These are phyloP conservation scores for Scomber colias DNA, from an alignment of 2,113 vertebrate species.

Conservation along the genomic window DNA sequence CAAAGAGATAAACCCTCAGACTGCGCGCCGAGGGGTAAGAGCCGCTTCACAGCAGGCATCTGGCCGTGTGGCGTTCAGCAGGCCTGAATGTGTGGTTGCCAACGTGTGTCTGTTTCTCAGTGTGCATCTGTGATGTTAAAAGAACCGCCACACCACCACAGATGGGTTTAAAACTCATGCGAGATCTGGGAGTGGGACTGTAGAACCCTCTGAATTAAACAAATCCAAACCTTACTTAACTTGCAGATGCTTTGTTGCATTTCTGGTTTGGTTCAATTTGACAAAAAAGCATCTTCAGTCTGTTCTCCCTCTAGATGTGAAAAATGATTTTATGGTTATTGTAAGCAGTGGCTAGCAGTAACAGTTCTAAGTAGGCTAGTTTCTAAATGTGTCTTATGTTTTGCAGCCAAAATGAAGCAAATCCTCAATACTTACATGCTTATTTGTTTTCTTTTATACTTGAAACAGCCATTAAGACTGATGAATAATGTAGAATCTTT, in stretches of 20 bases:
- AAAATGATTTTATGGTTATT: conserved; percentile 8
- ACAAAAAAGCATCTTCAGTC: not conserved
- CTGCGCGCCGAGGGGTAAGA: conserved; percentile 17
- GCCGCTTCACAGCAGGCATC: conserved; percentile 51
- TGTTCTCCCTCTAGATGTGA: not conserved
- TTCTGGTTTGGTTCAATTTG: conserved; percentile 9
- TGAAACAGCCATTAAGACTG: conserved; percentile 53
- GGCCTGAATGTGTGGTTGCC: conserved; percentile 35
- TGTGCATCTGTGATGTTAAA: conserved; percentile 60
- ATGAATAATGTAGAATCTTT: conserved; percentile 64
- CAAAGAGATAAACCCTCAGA: conserved; percentile 58
- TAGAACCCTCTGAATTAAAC: conserved; percentile 16
- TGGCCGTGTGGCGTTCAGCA: conserved; percentile 39
- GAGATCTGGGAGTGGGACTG: conserved; percentile 19
- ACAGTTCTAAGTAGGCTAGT: not conserved
- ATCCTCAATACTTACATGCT: conserved; percentile 19
- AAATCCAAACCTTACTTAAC: not conserved
- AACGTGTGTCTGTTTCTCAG: conserved; percentile 19
- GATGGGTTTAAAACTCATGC: conserved; percentile 46
- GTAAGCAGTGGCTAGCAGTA: not conserved
- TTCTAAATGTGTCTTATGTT: conserved; percentile 22
- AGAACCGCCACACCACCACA: conserved; percentile 34
- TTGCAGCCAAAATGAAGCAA: conserved; percentile 16
- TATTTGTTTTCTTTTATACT: conserved; percentile 45
- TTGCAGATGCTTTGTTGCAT: not conserved